Evolutionary conservation across 2,888 invertebrate genomes (phyloP).

Genomic region (Conomelus anceps): DNA sequence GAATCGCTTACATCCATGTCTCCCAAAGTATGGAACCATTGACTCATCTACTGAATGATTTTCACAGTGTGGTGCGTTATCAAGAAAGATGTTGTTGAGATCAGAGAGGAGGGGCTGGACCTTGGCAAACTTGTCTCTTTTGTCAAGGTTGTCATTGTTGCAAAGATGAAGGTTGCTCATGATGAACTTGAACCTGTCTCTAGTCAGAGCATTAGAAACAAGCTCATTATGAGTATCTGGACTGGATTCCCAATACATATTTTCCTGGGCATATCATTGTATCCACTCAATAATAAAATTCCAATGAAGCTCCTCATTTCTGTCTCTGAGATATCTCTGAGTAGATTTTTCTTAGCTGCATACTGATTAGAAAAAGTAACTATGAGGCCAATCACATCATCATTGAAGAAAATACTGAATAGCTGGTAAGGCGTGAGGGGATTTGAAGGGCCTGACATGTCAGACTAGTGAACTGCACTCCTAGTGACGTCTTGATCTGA

Average conservation of each 20-base stretch:
- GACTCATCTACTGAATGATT: slow-evolving; percentile 11
- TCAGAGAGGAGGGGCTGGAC: slow-evolving; percentile 1
- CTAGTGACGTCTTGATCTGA: too few species aligned
- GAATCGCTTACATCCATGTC: slow-evolving; percentile 17
- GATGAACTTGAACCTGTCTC: slow-evolving; percentile 10
- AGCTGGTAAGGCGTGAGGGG: slow-evolving; percentile 9
- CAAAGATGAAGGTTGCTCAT: slow-evolving; percentile 16
- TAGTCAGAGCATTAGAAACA: slow-evolving; percentile 5
- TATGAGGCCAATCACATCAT: neutral
- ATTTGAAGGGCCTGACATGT: too few species aligned
- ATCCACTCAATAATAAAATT: slow-evolving; percentile 20
- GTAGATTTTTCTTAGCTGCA: slow-evolving; percentile 24
- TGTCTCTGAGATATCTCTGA: slow-evolving; percentile 14
- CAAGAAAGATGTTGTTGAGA: neutral
- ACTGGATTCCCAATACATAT: slow-evolving; percentile 15
- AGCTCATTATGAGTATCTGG: slow-evolving; percentile 7
- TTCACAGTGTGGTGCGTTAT: neutral
- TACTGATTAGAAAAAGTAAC: slow-evolving; percentile 25
- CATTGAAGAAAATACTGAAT: slow-evolving; percentile 11
- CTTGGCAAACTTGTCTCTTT: slow-evolving; percentile 8
- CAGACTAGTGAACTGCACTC: too few species aligned
- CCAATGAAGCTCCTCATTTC: slow-evolving; percentile 23
- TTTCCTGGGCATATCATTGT: neutral
- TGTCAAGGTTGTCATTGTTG: slow-evolving; percentile 12
- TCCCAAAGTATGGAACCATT: slow-evolving; percentile 20